phyloP scores from a whole-genome alignment of 2,888 invertebrate species.

The Trachelus tabidus region DNA sequence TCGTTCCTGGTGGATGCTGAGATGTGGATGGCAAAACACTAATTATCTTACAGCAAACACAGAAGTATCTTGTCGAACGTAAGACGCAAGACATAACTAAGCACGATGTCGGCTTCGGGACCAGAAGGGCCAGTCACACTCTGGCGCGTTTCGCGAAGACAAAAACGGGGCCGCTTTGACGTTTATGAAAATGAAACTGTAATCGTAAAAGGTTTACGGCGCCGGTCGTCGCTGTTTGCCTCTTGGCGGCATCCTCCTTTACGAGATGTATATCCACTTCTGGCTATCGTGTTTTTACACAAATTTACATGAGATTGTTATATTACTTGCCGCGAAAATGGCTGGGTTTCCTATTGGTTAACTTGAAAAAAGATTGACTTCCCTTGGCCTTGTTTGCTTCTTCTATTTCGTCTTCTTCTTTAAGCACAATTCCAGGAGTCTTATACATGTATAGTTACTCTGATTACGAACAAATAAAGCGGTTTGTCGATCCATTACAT shows the following conservation, averaged over 20 bases:
- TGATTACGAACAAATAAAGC: background rate
- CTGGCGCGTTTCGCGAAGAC: conserved; percentile 22
- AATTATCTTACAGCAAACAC: conserved; percentile 58
- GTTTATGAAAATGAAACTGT: conserved; percentile 66
- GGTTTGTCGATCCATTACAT: background rate
- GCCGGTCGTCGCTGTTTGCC: conserved; percentile 31
- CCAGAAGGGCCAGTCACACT: conserved; percentile 26
- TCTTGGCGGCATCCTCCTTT: conserved; percentile 6
- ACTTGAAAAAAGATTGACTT: background rate
- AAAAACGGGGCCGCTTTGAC: conserved; percentile 58
- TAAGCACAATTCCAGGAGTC: no score
- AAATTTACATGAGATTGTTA: conserved; percentile 1
- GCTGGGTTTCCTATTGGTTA: background rate
- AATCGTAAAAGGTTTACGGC: conserved; percentile 64
- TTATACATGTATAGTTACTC: background rate
- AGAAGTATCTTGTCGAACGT: conserved; percentile 27
- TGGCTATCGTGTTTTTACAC: background rate
- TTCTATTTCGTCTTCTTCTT: background rate
- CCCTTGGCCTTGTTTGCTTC: background rate
- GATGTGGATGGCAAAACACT: conserved; percentile 50
- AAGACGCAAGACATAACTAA: conserved; percentile 20
- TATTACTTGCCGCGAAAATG: background rate
- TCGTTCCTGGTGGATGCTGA: conserved; percentile 15
- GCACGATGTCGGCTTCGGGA: conserved; percentile 8
- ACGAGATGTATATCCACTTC: conserved; percentile 2